A percentile compares a stretch with the other conserved stretches of the same genome.
These are phyloP conservation scores for Resseliella maxima DNA, from an alignment of 2,888 invertebrate genomes.

Conservation along the genomic window DNA sequence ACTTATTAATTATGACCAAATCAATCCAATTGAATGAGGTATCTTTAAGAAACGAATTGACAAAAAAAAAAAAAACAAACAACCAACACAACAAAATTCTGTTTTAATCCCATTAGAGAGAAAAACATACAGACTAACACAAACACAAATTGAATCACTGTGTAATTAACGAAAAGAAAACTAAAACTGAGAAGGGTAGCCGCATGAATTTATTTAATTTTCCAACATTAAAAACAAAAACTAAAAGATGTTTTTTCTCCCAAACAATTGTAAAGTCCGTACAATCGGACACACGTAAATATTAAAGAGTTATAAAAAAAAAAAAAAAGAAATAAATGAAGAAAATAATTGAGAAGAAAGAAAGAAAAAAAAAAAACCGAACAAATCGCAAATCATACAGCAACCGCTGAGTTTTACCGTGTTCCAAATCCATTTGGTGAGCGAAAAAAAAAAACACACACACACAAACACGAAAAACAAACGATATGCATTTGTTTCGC, in stretches of 20 bases:
- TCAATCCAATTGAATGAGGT: not conserved
- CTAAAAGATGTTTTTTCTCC: not conserved
- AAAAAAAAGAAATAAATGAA: not conserved
- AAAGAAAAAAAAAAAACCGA: not conserved
- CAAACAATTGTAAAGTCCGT: slow-evolving; percentile 8
- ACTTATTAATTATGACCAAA: slow-evolving; percentile 44
- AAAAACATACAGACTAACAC: slow-evolving; percentile 9
- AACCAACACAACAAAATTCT: too few species aligned
- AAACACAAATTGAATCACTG: slow-evolving; percentile 30
- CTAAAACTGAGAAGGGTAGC: slow-evolving; percentile 55
- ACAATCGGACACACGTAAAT: not conserved
- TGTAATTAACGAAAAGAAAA: slow-evolving; percentile 46
- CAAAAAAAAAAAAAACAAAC: too few species aligned
- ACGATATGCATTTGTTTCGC: slow-evolving; percentile 46
- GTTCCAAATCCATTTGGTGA: slow-evolving; percentile 30
- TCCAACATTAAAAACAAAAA: not conserved
- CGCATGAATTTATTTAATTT: slow-evolving; percentile 53
- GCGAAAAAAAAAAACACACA: not conserved
- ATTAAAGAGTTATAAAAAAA: not conserved
- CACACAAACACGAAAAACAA: not conserved
- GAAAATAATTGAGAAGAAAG: not conserved
- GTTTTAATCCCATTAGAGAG: not conserved
- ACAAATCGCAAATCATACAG: slow-evolving; percentile 10
- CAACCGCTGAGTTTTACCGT: slow-evolving; percentile 16
- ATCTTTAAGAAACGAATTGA: not conserved